Evolutionary conservation across 2,888 invertebrate species (phyloP).

Genomic region (Hydriomena furcata): DNA sequence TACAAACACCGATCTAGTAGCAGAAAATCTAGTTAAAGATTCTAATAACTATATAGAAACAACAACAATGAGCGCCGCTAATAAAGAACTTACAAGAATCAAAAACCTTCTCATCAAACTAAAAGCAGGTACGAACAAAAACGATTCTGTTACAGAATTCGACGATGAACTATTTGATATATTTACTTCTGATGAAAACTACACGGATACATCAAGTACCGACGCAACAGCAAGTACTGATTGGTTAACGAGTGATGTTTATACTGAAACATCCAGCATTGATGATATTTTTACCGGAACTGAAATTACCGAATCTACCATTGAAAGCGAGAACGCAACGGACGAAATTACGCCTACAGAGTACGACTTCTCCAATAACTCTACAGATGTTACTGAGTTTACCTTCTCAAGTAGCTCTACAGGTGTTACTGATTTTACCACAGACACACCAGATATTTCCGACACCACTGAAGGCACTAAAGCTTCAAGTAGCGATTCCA

Average conservation of each 20-base stretch:
- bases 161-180: slow-evolving; percentile 43
- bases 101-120: slow-evolving; percentile 11
- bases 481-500: not conserved
- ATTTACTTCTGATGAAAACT: slow-evolving; percentile 17
- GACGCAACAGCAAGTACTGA: slow-evolving; percentile 1
- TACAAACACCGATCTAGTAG: slow-evolving; percentile 15
- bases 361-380: too few species aligned
- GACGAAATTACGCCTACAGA: slow-evolving; percentile 12
- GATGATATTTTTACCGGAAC: slow-evolving; percentile 11
- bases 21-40: slow-evolving; percentile 26
- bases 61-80: slow-evolving; percentile 36
- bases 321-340: slow-evolving; percentile 13
- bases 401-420: too few species aligned
- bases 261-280: slow-evolving; percentile 8
- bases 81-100: slow-evolving; percentile 19
- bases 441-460: too few species aligned
- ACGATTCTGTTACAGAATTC: slow-evolving; percentile 9
- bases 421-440: too few species aligned
- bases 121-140: not conserved
- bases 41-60: slow-evolving; percentile 34
- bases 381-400: too few species aligned
- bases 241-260: not conserved
- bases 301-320: slow-evolving; percentile 23
- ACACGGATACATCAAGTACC: slow-evolving; percentile 6
- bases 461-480: not conserved